Percentiles rank a stretch among this genome's conserved stretches.
These are phyloP conservation scores for Mugil cephalus DNA, from an alignment of 2,113 vertebrate genomes.

Conservation along the genomic window DNA sequence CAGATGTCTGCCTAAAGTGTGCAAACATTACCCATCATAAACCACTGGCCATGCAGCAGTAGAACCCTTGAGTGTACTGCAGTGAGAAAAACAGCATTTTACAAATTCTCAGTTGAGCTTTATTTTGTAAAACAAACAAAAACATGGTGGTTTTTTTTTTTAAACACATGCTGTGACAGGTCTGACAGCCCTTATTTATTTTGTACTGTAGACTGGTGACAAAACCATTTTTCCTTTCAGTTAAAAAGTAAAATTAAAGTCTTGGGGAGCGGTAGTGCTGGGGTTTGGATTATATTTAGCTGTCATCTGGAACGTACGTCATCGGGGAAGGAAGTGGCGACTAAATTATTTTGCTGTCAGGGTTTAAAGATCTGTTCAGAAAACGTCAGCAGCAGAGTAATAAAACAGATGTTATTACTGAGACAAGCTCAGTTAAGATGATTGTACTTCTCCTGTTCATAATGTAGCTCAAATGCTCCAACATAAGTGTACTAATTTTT, in stretches of 20 bases:
- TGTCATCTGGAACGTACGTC: not conserved
- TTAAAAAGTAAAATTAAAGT: not conserved
- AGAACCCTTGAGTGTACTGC: not conserved
- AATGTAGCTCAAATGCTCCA: not conserved
- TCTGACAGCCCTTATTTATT: not conserved
- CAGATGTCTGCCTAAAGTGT: too few relatives aligned
- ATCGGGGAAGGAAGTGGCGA: not conserved
- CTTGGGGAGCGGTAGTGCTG: not conserved
- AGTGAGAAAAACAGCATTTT: not conserved
- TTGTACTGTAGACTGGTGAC: not conserved
- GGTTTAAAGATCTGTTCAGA: not conserved
- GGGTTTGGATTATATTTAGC: not conserved
- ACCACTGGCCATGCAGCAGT: not conserved
- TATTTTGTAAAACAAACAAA: not conserved
- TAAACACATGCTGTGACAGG: not conserved
- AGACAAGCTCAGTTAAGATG: not conserved
- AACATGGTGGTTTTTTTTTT: not conserved
- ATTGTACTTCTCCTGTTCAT: not conserved
- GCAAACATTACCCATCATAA: too few relatives aligned
- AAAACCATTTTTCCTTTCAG: not conserved
- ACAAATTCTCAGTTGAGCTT: not conserved
- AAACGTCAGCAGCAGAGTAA: not conserved
- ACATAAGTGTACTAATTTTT: not conserved
- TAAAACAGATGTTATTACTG: not conserved
- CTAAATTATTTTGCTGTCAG: too few relatives aligned